Conservation (phyloP, 2,113 vertebrate species). For the Phylloscopus whistleri region DNA sequence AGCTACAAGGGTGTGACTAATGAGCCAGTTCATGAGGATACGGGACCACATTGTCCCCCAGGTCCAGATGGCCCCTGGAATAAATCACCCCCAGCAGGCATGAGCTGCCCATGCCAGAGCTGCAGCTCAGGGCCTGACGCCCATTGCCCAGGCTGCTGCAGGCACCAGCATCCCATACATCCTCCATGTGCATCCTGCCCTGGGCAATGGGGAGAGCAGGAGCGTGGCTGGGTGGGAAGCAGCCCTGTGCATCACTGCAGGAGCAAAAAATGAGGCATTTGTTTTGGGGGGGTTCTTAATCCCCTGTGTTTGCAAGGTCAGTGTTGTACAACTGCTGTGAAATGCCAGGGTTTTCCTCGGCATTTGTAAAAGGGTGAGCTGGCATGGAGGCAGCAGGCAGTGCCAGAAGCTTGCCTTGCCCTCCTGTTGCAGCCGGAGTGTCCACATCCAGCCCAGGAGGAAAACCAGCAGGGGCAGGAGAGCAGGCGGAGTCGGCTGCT, state of each 20-base stretch:
- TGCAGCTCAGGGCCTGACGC: neutral
- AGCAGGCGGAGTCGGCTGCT: fast-evolving
- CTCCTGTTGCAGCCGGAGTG: neutral
- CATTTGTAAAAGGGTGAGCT: fast-evolving
- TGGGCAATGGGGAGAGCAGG: neutral
- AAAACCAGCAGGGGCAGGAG: neutral
- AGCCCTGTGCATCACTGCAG: fast-evolving
- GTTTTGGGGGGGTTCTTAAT: neutral
- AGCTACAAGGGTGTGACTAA: constrained; percentile 87
- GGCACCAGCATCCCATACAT: fast-evolving
- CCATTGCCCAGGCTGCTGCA: fast-evolving
- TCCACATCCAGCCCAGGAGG: neutral
- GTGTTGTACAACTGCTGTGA: neutral
- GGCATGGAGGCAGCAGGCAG: neutral
- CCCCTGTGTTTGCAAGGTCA: neutral
- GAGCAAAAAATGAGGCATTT: neutral
- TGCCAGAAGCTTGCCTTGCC: neutral
- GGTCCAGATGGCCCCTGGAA: constrained; percentile 80
- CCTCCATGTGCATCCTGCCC: neutral
- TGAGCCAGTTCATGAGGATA: constrained; percentile 76
- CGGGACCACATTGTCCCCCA: constrained; percentile 77
- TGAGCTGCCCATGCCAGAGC: constrained; percentile 4
- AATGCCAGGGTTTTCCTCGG: fast-evolving
- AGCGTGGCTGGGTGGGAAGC: fast-evolving
- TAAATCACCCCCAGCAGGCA: constrained; percentile 73